Percentiles rank a stretch among this genome's conserved stretches.
Evolutionary conservation across 2,888 invertebrate species (phyloP).

Genomic region (Napeogenes sylphis): DNA sequence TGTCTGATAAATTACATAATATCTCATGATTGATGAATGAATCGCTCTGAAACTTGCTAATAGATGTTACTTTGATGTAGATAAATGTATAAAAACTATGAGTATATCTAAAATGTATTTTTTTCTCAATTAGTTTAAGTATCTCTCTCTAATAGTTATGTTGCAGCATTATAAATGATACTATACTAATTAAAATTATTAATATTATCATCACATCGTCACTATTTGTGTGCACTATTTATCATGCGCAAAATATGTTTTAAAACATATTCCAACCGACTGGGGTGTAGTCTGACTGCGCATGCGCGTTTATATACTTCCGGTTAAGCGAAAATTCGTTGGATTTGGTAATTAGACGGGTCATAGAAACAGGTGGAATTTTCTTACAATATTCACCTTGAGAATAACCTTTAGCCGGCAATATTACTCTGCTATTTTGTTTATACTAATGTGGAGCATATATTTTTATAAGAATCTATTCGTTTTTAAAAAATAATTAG

Average conservation of each 20-base stretch:
- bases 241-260: neutral
- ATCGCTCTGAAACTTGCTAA: no score
- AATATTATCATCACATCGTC: neutral
- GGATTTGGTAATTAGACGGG: neutral
- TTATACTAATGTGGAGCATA: no score
- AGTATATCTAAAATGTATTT: neutral
- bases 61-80: no score
- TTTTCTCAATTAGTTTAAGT: neutral
- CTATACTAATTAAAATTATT: neutral
- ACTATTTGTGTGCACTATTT: neutral
- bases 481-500: neutral
- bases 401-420: neutral
- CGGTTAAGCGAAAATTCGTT: neutral
- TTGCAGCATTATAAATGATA: no score
- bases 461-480: no score
- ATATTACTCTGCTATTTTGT: no score
- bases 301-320: neutral
- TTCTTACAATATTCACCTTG: neutral
- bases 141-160: neutral
- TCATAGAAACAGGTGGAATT: neutral
- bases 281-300: constrained; percentile 1
- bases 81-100: no score
- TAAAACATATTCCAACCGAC: neutral
- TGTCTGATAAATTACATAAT: no score
- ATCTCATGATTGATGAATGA: no score